Percentiles rank a stretch among this genome's conserved stretches.
Evolutionary conservation across 2,888 invertebrate genomes (phyloP).

Genomic region (Dromius quadrimaculatus): DNA sequence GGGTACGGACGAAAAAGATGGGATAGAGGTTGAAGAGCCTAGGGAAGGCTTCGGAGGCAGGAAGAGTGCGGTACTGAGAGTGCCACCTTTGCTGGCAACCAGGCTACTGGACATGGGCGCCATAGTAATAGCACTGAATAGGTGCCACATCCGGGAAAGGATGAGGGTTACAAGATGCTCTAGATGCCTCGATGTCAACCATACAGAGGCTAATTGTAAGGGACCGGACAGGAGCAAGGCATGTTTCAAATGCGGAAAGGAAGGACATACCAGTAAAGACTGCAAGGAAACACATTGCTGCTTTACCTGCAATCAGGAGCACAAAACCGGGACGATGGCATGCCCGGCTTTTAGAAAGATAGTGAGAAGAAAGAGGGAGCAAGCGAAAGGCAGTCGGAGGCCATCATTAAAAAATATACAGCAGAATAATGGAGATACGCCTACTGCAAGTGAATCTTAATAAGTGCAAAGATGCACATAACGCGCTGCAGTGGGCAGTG

Average conservation of each 20-base stretch:
- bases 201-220: background rate
- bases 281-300: background rate
- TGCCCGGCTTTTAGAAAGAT: background rate
- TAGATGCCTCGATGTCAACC: background rate
- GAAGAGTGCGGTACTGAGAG: no score
- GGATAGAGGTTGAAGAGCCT: no score
- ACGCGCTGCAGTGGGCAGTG: background rate
- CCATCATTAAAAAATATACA: background rate
- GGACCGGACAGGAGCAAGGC: background rate
- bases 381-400: background rate
- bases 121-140: background rate
- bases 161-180: background rate
- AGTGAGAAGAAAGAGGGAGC: background rate
- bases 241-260: background rate
- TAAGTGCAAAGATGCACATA: background rate
- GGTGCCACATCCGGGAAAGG: background rate
- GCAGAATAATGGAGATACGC: background rate
- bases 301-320: background rate
- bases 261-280: background rate
- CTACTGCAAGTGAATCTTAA: background rate
- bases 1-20: no score
- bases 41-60: no score
- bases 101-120: background rate
- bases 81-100: no score
- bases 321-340: constrained; percentile 4